A percentile compares a stretch with the other conserved stretches of the same genome.
phyloP scores from a whole-genome alignment of 2,888 invertebrate genomes.

The Magallana nippona region DNA sequence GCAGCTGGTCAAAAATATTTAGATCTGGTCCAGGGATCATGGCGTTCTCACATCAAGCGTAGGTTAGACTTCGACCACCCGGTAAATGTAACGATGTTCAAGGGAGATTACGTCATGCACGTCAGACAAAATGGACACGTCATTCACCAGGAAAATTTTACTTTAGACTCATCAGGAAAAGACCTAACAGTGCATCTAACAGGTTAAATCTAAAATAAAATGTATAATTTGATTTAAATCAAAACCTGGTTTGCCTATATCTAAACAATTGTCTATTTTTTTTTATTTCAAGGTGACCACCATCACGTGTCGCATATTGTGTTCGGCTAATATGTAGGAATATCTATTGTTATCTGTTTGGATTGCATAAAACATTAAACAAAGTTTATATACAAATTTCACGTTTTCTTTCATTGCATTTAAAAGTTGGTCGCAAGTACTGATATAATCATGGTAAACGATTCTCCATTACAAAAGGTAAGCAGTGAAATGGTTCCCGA shows the following conservation, averaged over 20 bases:
- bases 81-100: conserved; percentile 25
- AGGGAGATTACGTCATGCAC: conserved; percentile 42
- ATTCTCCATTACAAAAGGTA: too few species aligned
- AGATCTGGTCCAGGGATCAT: conserved; percentile 41
- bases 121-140: conserved; percentile 39
- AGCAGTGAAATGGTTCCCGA: too few species aligned
- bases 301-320: conserved; percentile 15
- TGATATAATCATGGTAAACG: too few species aligned
- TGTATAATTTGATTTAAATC: neutral
- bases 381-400: too few species aligned
- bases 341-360: neutral
- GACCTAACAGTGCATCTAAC: conserved; percentile 39
- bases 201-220: neutral
- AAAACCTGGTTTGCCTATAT: neutral
- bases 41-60: conserved; percentile 44
- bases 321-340: neutral
- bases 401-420: too few species aligned
- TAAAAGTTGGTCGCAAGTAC: too few species aligned
- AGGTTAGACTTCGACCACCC: conserved; percentile 10
- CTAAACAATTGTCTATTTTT: neutral
- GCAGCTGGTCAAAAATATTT: conserved; percentile 48
- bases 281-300: conserved; percentile 1
- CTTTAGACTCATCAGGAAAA: conserved; percentile 20
- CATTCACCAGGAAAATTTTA: conserved; percentile 35
- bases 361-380: too few species aligned